phyloP scores from a whole-genome alignment of 2,888 invertebrate species.

The Balanococcus diminutus region DNA sequence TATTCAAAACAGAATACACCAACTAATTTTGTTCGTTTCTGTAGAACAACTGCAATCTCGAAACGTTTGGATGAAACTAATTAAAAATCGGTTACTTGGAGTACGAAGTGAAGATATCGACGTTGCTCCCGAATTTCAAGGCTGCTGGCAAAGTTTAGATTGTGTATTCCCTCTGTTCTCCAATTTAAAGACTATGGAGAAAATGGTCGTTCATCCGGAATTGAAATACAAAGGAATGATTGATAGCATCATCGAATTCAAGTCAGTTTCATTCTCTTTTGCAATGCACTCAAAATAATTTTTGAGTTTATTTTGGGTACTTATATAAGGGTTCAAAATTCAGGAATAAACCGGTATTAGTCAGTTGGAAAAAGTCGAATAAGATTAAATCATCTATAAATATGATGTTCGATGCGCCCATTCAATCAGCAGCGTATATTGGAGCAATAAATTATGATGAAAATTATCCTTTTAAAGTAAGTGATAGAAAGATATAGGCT shows the following conservation, averaged over 20 bases:
- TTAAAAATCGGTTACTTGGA: not conserved
- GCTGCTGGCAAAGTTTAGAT: constrained; percentile 29
- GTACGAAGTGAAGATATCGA: constrained; percentile 1
- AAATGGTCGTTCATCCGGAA: constrained; percentile 70
- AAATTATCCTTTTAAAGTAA: constrained; percentile 68
- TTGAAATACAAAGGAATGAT: constrained; percentile 74
- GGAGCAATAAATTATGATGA: constrained; percentile 75
- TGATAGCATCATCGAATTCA: constrained; percentile 70
- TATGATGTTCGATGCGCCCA: constrained; percentile 74
- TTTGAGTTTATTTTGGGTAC: constrained; percentile 28
- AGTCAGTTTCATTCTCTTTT: not conserved
- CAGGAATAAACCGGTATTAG: constrained; percentile 71
- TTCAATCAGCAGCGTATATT: constrained; percentile 78
- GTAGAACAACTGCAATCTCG: constrained; percentile 8
- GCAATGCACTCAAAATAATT: not conserved
- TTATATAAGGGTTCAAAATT: constrained; percentile 58
- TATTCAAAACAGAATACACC: not conserved
- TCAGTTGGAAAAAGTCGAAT: constrained; percentile 82
- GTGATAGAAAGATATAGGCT: no score
- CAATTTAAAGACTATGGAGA: constrained; percentile 64
- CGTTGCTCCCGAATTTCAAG: constrained; percentile 9
- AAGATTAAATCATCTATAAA: constrained; percentile 68
- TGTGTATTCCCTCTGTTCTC: constrained; percentile 40
- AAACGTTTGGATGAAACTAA: not conserved
- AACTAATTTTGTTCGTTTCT: not conserved